Conservation (phyloP, 2,888 invertebrate genomes). For the Aphidoletes aphidimyza region DNA sequence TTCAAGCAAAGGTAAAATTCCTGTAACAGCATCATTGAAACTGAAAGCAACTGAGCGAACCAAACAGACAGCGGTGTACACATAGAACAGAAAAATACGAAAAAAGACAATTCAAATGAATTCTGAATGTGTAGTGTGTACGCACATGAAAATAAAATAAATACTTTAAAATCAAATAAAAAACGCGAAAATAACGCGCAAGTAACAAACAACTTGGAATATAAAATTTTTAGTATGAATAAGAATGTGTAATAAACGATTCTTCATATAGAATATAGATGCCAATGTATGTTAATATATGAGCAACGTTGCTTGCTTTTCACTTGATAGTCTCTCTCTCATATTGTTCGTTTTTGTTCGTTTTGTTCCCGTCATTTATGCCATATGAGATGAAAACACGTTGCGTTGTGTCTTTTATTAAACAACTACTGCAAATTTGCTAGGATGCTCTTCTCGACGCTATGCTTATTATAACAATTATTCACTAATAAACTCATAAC, state of each 20-base stretch:
- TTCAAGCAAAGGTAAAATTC: background rate
- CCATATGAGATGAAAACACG: no score
- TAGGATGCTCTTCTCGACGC: no score
- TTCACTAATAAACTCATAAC: no score
- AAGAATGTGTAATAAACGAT: conserved; percentile 28
- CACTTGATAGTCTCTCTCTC: background rate
- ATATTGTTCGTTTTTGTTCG: background rate
- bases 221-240: background rate
- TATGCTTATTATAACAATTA: no score
- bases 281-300: background rate
- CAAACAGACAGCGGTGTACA: no score
- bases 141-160: conserved; percentile 45
- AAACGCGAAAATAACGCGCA: conserved; percentile 4
- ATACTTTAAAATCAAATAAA: conserved; percentile 39
- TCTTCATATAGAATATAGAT: no score
- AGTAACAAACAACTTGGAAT: conserved; percentile 21
- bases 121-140: background rate
- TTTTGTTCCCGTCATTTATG: background rate
- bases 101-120: background rate
- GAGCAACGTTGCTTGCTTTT: background rate
- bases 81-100: background rate
- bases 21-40: background rate
- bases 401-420: no score
- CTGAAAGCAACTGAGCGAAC: background rate
- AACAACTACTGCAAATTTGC: no score